Percentiles rank a stretch among this genome's conserved stretches.
Evolutionary conservation across 2,888 invertebrate genomes (phyloP).

Genomic region (Capitulum mitella): DNA sequence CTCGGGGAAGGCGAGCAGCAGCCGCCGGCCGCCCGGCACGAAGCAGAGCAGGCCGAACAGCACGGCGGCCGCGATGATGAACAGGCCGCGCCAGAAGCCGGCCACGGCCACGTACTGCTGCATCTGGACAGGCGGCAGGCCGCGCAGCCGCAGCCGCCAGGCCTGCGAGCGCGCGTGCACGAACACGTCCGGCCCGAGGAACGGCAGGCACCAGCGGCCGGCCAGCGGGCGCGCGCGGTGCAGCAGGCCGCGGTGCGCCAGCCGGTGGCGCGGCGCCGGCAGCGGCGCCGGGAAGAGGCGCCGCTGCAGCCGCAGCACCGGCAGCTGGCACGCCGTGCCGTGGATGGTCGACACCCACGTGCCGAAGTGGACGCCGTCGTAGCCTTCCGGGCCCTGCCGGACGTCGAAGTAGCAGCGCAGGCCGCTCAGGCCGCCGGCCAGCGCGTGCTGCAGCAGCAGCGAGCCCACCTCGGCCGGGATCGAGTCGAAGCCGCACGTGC

Average conservation of each 20-base stretch:
- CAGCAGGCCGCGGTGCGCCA: neutral
- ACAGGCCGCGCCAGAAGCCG: slow-evolving; percentile 50
- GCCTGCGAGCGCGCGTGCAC: slow-evolving; percentile 75
- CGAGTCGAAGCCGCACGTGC: slow-evolving; percentile 36
- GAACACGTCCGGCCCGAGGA: slow-evolving; percentile 74
- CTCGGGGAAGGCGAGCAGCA: slow-evolving; percentile 50
- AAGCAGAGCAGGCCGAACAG: slow-evolving; percentile 53
- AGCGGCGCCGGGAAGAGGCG: neutral
- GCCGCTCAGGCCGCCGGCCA: neutral
- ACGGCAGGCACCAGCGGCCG: slow-evolving; percentile 61
- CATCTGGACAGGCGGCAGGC: slow-evolving; percentile 69
- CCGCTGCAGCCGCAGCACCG: slow-evolving; percentile 15
- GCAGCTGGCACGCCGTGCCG: slow-evolving; percentile 25
- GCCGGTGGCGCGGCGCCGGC: neutral
- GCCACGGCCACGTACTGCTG: slow-evolving; percentile 60
- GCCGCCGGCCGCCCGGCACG: slow-evolving; percentile 46
- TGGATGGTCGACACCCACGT: slow-evolving; percentile 20
- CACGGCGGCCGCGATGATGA: slow-evolving; percentile 51
- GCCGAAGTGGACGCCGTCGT: slow-evolving; percentile 9
- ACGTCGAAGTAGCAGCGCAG: neutral
- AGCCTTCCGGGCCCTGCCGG: neutral
- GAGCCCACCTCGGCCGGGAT: slow-evolving; percentile 35
- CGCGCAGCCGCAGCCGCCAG: slow-evolving; percentile 57
- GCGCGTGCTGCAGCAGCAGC: slow-evolving; percentile 27
- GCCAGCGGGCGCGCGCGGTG: neutral